phyloP scores from a whole-genome alignment of 2,888 invertebrate species.

The Calameuta idolon region DNA sequence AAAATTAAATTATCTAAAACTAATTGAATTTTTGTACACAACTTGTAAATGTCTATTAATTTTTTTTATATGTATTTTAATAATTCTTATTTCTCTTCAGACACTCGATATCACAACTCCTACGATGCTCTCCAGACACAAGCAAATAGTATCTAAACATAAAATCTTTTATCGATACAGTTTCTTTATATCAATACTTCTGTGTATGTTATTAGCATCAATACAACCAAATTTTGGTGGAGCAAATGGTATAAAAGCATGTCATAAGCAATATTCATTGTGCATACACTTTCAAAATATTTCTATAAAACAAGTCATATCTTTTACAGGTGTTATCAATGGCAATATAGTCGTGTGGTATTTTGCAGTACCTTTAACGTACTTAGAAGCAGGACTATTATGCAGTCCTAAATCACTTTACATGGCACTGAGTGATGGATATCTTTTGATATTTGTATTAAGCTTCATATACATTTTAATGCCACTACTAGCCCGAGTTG shows the following conservation, averaged over 20 bases:
- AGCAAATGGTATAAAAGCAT: slow-evolving; percentile 45
- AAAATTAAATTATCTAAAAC: not conserved
- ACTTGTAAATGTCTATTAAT: not conserved
- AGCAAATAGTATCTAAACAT: not conserved
- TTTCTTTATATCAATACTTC: slow-evolving; percentile 50
- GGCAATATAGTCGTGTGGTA: slow-evolving; percentile 59
- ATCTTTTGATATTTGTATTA: slow-evolving; percentile 55
- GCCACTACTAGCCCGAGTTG: slow-evolving; percentile 54
- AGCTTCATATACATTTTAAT: slow-evolving; percentile 57
- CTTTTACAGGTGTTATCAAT: slow-evolving; percentile 52
- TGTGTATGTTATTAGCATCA: slow-evolving; percentile 59
- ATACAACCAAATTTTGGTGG: slow-evolving; percentile 56
- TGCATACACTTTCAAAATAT: not conserved
- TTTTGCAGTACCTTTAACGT: slow-evolving; percentile 60
- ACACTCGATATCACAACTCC: not conserved
- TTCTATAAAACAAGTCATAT: not conserved
- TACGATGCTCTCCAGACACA: not conserved
- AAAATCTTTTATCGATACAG: not conserved
- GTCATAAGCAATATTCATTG: not conserved
- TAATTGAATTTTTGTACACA: not conserved
- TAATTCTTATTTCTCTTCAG: not conserved
- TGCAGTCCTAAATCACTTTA: slow-evolving; percentile 56
- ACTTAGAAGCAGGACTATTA: slow-evolving; percentile 59
- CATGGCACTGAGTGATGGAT: slow-evolving; percentile 49
- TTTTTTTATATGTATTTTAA: not conserved